Percentiles rank a stretch among this genome's conserved stretches.
Evolutionary conservation across 2,888 invertebrate genomes (phyloP).

Genomic region (Encarsia formosa): DNA sequence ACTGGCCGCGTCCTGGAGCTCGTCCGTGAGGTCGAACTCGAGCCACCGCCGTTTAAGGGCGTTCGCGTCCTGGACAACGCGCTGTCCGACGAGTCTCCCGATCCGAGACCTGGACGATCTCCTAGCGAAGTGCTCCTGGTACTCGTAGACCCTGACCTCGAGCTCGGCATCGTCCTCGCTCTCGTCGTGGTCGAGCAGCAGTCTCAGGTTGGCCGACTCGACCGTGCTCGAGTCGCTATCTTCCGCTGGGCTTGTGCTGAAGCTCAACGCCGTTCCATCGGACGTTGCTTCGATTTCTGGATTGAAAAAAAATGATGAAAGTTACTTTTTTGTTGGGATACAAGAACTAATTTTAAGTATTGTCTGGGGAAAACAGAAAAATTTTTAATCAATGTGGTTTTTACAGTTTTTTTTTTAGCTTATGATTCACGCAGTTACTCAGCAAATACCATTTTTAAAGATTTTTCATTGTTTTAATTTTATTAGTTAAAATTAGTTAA

Average conservation of each 20-base stretch:
- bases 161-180: slow-evolving; percentile 23
- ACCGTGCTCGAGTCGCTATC: slow-evolving; percentile 31
- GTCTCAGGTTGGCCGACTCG: slow-evolving; percentile 53
- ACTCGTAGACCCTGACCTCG: slow-evolving; percentile 36
- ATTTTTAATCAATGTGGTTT: too few relatives aligned
- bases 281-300: background rate
- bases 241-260: slow-evolving; percentile 4
- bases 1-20: slow-evolving; percentile 47
- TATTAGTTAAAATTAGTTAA: too few relatives aligned
- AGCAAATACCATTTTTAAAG: too few relatives aligned
- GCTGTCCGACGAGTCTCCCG: background rate
- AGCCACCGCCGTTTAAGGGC: slow-evolving; percentile 56
- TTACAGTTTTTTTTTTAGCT: too few relatives aligned
- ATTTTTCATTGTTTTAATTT: too few relatives aligned
- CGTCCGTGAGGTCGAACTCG: slow-evolving; percentile 59
- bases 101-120: background rate
- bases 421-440: too few relatives aligned
- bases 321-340: too few relatives aligned
- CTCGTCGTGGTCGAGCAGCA: slow-evolving; percentile 42
- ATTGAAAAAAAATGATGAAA: too few relatives aligned
- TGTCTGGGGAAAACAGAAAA: too few relatives aligned
- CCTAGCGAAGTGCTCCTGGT: too few relatives aligned
- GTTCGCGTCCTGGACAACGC: slow-evolving; percentile 16
- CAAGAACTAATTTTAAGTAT: too few relatives aligned
- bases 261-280: slow-evolving; percentile 2